phyloP scores from a whole-genome alignment of 2,888 invertebrate species.

The Epinotia nisella region DNA sequence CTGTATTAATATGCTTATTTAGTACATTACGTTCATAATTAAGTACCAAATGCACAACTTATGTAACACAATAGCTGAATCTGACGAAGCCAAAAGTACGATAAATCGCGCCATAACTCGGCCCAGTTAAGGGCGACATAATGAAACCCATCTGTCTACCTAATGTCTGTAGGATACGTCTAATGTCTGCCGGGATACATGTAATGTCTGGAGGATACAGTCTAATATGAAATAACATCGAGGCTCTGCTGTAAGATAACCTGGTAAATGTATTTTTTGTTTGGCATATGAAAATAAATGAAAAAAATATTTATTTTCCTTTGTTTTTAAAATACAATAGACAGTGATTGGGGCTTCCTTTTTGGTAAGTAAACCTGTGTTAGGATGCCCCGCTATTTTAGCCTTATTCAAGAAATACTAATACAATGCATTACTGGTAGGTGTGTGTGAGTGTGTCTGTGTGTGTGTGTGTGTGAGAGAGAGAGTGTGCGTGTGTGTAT shows the following conservation, averaged over 20 bases:
- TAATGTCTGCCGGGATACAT: conserved; percentile 36
- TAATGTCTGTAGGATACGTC: conserved; percentile 42
- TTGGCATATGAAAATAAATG: no score
- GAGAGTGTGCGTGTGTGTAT: no score
- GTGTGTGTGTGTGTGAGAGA: no score
- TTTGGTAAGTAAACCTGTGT: no score
- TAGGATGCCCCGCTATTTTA: no score
- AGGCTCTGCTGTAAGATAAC: conserved; percentile 21
- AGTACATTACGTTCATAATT: not conserved
- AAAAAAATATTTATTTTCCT: no score
- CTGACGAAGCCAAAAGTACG: conserved; percentile 13
- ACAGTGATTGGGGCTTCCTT: no score
- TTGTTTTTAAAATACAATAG: no score
- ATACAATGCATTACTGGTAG: no score
- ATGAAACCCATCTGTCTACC: conserved; percentile 44
- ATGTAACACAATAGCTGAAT: not conserved
- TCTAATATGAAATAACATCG: conserved; percentile 47
- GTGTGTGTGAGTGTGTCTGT: no score
- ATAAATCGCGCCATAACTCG: conserved; percentile 39
- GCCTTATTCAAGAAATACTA: no score
- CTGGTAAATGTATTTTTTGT: not conserved
- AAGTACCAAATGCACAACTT: not conserved
- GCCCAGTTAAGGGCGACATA: conserved; percentile 40
- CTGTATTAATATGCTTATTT: no score
- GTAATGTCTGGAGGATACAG: conserved; percentile 42